Evolutionary conservation across 2,113 vertebrate genomes (phyloP).

Genomic region (Guaruba guarouba): DNA sequence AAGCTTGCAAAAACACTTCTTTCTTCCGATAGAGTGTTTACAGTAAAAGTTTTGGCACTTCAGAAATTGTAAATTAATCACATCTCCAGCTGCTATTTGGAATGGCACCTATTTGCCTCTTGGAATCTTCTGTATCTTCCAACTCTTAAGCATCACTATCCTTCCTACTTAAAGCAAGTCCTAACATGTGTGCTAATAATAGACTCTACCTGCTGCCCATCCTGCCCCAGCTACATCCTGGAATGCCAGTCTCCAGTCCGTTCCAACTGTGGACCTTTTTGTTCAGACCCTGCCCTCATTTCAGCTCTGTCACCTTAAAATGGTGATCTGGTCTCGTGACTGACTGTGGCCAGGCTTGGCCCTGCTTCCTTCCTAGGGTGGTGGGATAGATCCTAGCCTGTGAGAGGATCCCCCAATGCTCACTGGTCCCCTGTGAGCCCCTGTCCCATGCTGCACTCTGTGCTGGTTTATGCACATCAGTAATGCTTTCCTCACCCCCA

Average conservation of each 20-base stretch:
- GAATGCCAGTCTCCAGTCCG: not conserved
- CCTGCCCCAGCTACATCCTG: fast-evolving
- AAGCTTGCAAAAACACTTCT: not conserved
- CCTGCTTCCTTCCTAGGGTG: not conserved
- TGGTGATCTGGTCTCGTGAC: not conserved
- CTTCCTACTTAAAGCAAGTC: not conserved
- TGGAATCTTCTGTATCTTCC: not conserved
- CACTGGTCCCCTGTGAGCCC: not conserved
- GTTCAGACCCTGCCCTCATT: not conserved
- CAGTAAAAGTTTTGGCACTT: not conserved
- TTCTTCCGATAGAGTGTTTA: not conserved
- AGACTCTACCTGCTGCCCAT: not conserved
- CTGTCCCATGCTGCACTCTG: fast-evolving
- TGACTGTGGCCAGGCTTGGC: not conserved
- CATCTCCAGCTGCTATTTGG: not conserved
- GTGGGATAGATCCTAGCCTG: not conserved
- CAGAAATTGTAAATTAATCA: not conserved
- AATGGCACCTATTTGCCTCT: not conserved
- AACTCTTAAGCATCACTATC: not conserved
- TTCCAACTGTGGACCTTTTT: fast-evolving
- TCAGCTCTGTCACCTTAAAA: not conserved
- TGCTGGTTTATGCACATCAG: fast-evolving
- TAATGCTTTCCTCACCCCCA: not conserved
- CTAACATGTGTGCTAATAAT: not conserved
- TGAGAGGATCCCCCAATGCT: not conserved